Percentiles rank a stretch among this genome's conserved stretches.
phyloP scores from a whole-genome alignment of 1,140 invertebrate genomes.

The Pristionchus pacificus region DNA sequence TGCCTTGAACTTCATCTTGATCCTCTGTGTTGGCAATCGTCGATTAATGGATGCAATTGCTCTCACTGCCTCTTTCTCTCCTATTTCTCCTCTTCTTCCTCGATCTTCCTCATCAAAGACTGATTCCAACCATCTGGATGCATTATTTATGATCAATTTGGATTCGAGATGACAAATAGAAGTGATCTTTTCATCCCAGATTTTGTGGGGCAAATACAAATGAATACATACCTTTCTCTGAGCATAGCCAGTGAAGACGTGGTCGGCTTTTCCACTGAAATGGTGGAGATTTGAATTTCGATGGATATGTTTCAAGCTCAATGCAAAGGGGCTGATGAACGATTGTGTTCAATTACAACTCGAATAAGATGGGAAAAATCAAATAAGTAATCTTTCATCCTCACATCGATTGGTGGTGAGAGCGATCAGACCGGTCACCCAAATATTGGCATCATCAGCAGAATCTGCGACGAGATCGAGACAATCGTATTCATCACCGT shows the following conservation, averaged over 20 bases:
- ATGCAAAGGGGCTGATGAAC: slow-evolving; percentile 23
- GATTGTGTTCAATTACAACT: background rate
- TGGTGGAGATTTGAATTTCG: slow-evolving; percentile 15
- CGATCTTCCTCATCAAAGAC: slow-evolving; percentile 63
- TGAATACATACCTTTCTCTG: too few species aligned
- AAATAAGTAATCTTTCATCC: background rate
- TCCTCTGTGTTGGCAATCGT: slow-evolving; percentile 60
- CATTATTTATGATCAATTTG: too few species aligned
- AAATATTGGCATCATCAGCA: slow-evolving; percentile 68
- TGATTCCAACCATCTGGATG: slow-evolving; percentile 62
- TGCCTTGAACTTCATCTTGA: slow-evolving; percentile 65
- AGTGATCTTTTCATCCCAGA: too few species aligned
- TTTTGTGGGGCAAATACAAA: too few species aligned
- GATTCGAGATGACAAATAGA: too few species aligned
- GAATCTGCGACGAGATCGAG: slow-evolving; percentile 66
- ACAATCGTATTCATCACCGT: slow-evolving; percentile 66
- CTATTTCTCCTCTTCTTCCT: slow-evolving; percentile 61
- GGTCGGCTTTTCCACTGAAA: slow-evolving; percentile 13
- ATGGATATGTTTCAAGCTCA: too few species aligned
- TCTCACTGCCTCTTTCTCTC: slow-evolving; percentile 62
- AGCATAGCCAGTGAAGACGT: slow-evolving; percentile 31
- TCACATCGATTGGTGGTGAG: slow-evolving; percentile 45
- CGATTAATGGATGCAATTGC: slow-evolving; percentile 64
- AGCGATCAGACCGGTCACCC: slow-evolving; percentile 61
- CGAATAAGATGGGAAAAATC: background rate